phyloP scores from a whole-genome alignment of 2,113 vertebrate species.

The Arenaria interpres region DNA sequence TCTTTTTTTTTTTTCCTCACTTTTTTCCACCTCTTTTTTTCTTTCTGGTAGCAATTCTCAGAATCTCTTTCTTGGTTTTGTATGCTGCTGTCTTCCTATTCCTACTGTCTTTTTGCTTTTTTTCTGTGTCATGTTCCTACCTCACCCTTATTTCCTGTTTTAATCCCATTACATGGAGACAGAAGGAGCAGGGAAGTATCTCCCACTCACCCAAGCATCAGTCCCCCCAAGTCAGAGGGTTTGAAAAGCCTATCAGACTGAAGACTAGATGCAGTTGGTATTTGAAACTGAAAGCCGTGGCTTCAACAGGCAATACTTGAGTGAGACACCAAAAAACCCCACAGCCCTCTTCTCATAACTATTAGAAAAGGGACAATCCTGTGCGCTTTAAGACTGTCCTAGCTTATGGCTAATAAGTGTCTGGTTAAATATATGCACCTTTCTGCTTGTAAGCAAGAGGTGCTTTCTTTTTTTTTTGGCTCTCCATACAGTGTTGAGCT shows the following conservation, averaged over 20 bases:
- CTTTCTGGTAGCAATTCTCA: neutral
- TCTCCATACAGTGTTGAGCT: neutral
- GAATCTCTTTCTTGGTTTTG: neutral
- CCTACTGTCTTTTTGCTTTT: neutral
- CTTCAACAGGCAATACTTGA: neutral
- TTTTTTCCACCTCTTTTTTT: neutral
- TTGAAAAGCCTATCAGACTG: neutral
- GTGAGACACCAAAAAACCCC: accelerated
- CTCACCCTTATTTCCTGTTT: neutral
- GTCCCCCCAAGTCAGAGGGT: neutral
- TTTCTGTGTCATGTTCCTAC: neutral
- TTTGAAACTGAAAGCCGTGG: neutral
- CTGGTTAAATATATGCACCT: neutral
- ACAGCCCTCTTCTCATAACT: neutral
- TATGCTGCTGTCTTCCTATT: neutral
- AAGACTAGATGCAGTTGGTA: neutral
- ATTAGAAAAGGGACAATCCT: neutral
- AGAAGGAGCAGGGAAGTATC: neutral
- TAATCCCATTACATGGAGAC: neutral
- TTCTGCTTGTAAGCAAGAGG: neutral
- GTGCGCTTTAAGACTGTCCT: neutral
- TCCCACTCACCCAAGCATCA: neutral
- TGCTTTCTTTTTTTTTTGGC: neutral
- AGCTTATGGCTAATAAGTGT: neutral
- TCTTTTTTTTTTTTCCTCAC: neutral